phyloP scores from a whole-genome alignment of 1,140 invertebrate genomes.

The Ceratosolen solmsi region DNA sequence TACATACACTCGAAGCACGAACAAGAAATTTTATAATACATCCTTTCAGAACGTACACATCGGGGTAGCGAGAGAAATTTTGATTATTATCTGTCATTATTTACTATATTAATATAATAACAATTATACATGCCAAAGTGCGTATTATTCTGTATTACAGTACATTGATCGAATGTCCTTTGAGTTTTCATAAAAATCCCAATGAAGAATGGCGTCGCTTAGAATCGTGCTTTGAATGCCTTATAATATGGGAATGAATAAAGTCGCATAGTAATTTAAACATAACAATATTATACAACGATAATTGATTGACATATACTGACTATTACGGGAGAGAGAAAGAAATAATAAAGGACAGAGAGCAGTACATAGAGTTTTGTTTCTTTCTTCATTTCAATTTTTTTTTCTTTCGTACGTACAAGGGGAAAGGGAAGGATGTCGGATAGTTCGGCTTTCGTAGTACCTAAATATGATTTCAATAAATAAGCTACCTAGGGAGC shows the following conservation, averaged over 20 bases:
- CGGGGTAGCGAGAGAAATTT: too few relatives aligned
- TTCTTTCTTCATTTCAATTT: constrained; percentile 40
- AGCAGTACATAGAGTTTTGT: constrained; percentile 52
- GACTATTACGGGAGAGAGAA: constrained; percentile 52
- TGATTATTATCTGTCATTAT: too few relatives aligned
- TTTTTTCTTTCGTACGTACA: constrained; percentile 49
- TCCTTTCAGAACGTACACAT: too few relatives aligned
- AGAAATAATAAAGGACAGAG: constrained; percentile 55
- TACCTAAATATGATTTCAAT: constrained; percentile 69
- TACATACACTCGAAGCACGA: constrained; percentile 56
- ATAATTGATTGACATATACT: constrained; percentile 48
- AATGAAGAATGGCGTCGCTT: constrained; percentile 18
- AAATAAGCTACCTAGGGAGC: constrained; percentile 70
- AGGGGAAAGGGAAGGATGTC: constrained; percentile 56
- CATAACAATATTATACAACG: constrained; percentile 47
- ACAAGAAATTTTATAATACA: constrained; percentile 50
- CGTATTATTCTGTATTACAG: too few relatives aligned
- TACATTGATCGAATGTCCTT: too few relatives aligned
- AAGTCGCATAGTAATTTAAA: constrained; percentile 38
- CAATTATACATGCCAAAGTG: too few relatives aligned
- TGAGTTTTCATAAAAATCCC: too few relatives aligned
- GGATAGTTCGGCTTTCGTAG: constrained; percentile 60
- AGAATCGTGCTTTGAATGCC: constrained; percentile 48
- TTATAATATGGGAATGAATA: constrained; percentile 41
- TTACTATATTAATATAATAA: too few relatives aligned